Percentiles rank a stretch among this genome's conserved stretches.
These are phyloP conservation scores for Drosophila peninsularis DNA, from an alignment of 2,888 invertebrate genomes.

Conservation along the genomic window DNA sequence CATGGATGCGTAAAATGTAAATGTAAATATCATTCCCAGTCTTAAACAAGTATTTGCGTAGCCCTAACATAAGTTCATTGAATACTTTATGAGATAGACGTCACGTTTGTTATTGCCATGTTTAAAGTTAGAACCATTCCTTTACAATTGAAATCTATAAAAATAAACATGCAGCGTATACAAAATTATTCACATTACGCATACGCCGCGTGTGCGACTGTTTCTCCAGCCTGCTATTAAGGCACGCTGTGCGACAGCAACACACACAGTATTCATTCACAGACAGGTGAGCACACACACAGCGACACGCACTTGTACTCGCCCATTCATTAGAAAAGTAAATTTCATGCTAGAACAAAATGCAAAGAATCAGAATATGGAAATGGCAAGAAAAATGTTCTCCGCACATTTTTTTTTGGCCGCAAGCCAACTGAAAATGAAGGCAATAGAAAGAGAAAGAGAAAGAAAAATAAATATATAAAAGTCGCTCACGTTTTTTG, in stretches of 20 bases:
- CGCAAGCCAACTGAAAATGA: conserved; percentile 49
- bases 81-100: conserved; percentile 21
- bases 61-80: neutral
- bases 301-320: conserved; percentile 13
- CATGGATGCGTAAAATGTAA: neutral
- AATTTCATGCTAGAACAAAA: conserved; percentile 41
- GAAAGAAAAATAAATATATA: conserved; percentile 5
- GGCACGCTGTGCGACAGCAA: conserved; percentile 52
- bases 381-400: conserved; percentile 29
- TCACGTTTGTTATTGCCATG: conserved; percentile 19
- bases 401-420: conserved; percentile 54
- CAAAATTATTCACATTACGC: conserved; percentile 51
- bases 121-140: conserved; percentile 23
- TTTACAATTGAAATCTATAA: conserved; percentile 28
- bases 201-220: conserved; percentile 55
- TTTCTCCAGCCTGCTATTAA: conserved; percentile 39
- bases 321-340: conserved; percentile 71
- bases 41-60: neutral
- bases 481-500: conserved; percentile 59
- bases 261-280: conserved; percentile 50
- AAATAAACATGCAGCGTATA: conserved; percentile 37
- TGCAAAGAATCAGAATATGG: conserved; percentile 5
- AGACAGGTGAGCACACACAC: conserved; percentile 39
- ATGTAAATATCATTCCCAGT: neutral
- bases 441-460: conserved; percentile 16